Conservation (phyloP, 2,113 vertebrate species). For the Cryptotis parvus region DNA sequence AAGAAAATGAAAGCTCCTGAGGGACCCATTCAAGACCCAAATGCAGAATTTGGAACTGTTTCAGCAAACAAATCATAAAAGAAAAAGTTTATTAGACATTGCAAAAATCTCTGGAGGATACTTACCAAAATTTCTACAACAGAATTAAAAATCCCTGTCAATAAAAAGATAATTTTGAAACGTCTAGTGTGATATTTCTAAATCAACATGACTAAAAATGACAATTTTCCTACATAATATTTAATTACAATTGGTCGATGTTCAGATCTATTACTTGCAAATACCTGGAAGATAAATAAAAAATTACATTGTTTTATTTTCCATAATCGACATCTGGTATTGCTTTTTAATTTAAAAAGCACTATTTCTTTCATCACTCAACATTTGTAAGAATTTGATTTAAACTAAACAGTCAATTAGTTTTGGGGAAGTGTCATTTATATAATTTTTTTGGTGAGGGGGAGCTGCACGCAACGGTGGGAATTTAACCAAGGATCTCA, state of each 20-base stretch:
- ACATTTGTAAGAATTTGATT: slow-evolving; percentile 21
- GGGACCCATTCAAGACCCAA: background rate
- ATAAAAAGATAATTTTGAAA: slow-evolving; percentile 23
- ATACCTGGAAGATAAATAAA: background rate
- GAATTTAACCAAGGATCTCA: no score
- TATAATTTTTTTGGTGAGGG: no score
- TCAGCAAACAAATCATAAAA: background rate
- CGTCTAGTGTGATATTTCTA: background rate
- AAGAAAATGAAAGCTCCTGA: slow-evolving; percentile 36
- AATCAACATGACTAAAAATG: background rate
- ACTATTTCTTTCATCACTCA: slow-evolving; percentile 23
- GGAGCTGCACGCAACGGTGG: no score
- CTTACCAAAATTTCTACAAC: background rate
- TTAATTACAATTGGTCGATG: slow-evolving; percentile 28
- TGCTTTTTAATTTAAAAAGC: slow-evolving; percentile 32
- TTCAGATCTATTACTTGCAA: background rate
- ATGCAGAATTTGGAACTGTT: background rate
- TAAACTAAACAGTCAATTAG: background rate
- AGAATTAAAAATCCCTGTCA: slow-evolving; percentile 1
- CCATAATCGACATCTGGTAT: background rate
- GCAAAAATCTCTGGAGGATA: background rate
- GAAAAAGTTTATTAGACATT: slow-evolving; percentile 24
- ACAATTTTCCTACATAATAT: slow-evolving; percentile 8
- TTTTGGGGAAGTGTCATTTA: no score
- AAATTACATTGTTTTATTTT: slow-evolving; percentile 46